Evolutionary conservation across 2,797 vertebrate species (phyloP).

Genomic region (Miichthys miiuy): DNA sequence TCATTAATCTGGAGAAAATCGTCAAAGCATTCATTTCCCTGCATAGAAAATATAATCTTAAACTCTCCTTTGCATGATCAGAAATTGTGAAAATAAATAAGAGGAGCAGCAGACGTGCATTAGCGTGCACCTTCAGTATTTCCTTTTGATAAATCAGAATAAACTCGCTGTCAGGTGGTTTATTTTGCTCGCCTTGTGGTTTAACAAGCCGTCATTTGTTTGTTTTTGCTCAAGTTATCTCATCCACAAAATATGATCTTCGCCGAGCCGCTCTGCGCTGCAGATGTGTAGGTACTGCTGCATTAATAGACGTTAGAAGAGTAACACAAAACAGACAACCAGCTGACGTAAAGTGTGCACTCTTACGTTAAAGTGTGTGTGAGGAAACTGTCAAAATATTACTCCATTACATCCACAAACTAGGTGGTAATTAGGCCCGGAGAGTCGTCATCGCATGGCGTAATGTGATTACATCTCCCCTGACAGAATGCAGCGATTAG

Average conservation of each 20-base stretch:
- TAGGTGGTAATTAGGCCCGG: slow-evolving; percentile 66
- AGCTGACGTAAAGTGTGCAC: slow-evolving; percentile 13
- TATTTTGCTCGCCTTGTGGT: neutral
- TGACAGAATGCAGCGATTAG: slow-evolving; percentile 81
- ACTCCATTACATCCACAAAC: slow-evolving; percentile 49
- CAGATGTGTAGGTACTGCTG: slow-evolving; percentile 33
- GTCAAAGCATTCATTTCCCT: neutral
- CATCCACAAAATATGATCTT: slow-evolving; percentile 5
- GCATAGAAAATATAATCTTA: neutral
- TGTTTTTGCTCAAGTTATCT: slow-evolving; percentile 1
- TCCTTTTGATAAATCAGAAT: slow-evolving; percentile 7
- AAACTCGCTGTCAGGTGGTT: neutral
- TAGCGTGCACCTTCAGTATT: neutral
- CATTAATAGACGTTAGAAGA: slow-evolving; percentile 13
- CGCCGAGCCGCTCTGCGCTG: neutral
- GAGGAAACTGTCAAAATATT: slow-evolving; percentile 39
- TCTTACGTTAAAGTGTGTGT: slow-evolving; percentile 34
- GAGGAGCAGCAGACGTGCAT: neutral
- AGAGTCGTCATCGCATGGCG: slow-evolving; percentile 70
- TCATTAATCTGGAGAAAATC: neutral
- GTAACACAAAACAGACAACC: slow-evolving; percentile 35
- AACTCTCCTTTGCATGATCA: neutral
- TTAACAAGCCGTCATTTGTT: neutral
- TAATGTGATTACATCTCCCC: slow-evolving; percentile 83
- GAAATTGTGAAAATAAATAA: neutral